Evolutionary conservation across 2,113 vertebrate genomes (phyloP).

Genomic region (Hyaena hyaena): DNA sequence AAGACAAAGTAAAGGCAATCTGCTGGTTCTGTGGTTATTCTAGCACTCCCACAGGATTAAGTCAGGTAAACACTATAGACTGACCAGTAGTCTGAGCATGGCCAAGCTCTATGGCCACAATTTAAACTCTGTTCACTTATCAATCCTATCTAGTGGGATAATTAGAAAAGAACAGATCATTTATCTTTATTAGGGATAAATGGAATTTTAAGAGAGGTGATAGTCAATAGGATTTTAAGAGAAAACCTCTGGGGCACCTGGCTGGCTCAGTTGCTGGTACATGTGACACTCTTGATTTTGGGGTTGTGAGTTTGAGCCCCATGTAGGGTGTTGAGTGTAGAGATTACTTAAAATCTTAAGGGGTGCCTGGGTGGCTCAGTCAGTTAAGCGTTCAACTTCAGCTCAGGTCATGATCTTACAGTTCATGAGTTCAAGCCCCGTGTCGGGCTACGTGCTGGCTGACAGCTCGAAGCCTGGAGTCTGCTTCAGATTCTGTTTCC

Average conservation of each 20-base stretch:
- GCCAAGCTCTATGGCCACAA: not conserved
- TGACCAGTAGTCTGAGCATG: not conserved
- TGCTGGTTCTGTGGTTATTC: not conserved
- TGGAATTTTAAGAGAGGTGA: not conserved
- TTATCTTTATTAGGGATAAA: not conserved
- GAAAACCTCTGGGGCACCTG: not conserved
- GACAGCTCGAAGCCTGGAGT: too few relatives aligned
- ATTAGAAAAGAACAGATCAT: not conserved
- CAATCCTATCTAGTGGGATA: not conserved
- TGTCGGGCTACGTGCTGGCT: too few relatives aligned
- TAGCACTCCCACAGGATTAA: not conserved
- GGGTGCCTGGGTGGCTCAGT: too few relatives aligned
- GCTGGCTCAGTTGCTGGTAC: not conserved
- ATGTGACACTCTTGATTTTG: not conserved
- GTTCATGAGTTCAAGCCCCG: too few relatives aligned
- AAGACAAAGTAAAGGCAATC: not conserved
- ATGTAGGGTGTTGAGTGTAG: not conserved
- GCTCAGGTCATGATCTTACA: too few relatives aligned
- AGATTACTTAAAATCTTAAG: not conserved
- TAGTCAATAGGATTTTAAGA: conserved; percentile 28
- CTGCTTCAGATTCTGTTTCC: too few relatives aligned
- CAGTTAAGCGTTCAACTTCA: too few relatives aligned
- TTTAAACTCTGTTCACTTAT: not conserved
- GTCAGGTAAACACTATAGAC: not conserved
- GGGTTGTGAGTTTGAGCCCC: not conserved